Evolutionary conservation across 2,797 vertebrate genomes (phyloP), one percentile per base, ranked within the genome.

Genomic region (Sebastes reedi): DNA sequence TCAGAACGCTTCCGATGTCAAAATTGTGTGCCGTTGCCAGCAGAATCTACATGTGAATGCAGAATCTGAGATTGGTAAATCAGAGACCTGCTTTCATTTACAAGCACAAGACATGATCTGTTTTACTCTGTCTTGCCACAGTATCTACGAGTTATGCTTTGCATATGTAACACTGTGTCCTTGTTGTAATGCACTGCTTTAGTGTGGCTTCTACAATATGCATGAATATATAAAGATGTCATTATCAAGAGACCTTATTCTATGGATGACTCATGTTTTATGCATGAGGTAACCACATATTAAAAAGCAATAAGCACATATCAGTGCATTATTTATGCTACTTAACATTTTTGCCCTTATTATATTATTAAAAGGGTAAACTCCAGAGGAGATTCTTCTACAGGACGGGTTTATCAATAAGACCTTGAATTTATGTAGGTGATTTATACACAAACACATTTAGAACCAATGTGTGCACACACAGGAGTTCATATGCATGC

Each of bases 241-340:
- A 85, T 90, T 87, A 87, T 74, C 71, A 76, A 80, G 56, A 55
- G 72, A 52, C 29, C 50, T 88, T 83, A 84, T 89, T 89, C 79
- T 65, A 70, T 67, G 74, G 74, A 80, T 70, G 81, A 46, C 72
- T 87, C 67, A 78, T 93, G 82, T 83, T 90, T 92, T 88, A 91
- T 91, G 87, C 71, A 92, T 86, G 24, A 32, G 70, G 67, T 74
- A 72, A 34, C 72, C 54, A 65, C 67, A 76, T 86, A 82, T 88
- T 83, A 82, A 84, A 88, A 89, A 84, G 79, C 46, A 86, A 86
- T 86, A 81, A 85, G 69, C 75, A 82, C 85, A 89, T 73, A 92
- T 79, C 72, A 22, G n/a, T 42, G 29, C 67, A 85, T 67, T 73
- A 75, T 85, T 85, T 87, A 62, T 80, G 55, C 67, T 71, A 62